phyloP scores from a whole-genome alignment of 30 jellyfish, hydroid and myxozoan species.

The Hydractinia symbiolongicarpus region DNA sequence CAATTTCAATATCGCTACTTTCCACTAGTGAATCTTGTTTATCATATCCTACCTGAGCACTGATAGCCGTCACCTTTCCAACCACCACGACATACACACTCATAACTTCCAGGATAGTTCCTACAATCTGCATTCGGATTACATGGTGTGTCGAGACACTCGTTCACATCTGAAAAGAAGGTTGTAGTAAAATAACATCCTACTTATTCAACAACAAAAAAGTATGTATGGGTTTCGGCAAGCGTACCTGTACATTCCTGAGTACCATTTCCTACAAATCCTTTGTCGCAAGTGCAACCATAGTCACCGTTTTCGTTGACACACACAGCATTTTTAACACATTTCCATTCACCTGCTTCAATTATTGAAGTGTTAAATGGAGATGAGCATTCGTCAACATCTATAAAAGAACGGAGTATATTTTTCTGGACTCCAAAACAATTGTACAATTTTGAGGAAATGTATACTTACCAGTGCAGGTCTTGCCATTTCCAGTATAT shows the following conservation, averaged over 20 bases:
- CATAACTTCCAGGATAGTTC: constrained; percentile 48
- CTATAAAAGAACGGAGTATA: no score
- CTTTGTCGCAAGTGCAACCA: constrained; percentile 40
- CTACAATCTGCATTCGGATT: constrained; percentile 56
- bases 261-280: constrained; percentile 59
- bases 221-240: background rate
- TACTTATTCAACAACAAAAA: no score
- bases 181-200: no score
- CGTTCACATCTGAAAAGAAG: constrained; percentile 42
- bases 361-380: no score
- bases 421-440: no score
- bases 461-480: constrained; percentile 52
- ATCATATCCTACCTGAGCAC: constrained; percentile 45
- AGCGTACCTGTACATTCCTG: constrained; percentile 37
- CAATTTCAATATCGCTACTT: constrained; percentile 33
- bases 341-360: constrained; percentile 8
- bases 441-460: no score
- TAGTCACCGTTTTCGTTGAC: constrained; percentile 42
- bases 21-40: constrained; percentile 6
- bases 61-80: constrained; percentile 62
- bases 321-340: constrained; percentile 46
- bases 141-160: constrained; percentile 47
- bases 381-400: no score
- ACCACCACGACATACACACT: constrained; percentile 69
- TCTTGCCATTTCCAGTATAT: constrained; percentile 51